A percentile compares a stretch with the other conserved stretches of the same genome.
Evolutionary conservation across 2,888 invertebrate genomes (phyloP).

Genomic region (Notodonta dromedarius): DNA sequence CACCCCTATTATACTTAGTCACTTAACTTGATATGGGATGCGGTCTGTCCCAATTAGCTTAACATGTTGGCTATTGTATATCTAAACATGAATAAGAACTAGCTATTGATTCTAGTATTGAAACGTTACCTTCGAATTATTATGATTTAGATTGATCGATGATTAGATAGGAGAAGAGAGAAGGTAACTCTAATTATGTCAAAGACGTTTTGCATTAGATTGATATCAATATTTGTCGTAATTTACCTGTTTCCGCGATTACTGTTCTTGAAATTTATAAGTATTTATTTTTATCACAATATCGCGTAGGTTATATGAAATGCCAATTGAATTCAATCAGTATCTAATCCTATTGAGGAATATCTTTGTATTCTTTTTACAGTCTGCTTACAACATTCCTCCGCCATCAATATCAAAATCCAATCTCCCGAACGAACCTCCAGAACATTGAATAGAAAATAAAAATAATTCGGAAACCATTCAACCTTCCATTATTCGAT

Average conservation of each 20-base stretch:
- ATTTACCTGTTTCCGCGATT: neutral
- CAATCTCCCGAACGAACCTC: conserved; percentile 1
- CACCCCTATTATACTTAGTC: no score
- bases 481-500: conserved; percentile 22
- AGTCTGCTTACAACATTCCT: neutral
- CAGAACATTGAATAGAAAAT: conserved; percentile 20
- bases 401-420: neutral
- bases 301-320: no score
- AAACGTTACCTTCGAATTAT: no score
- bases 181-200: neutral
- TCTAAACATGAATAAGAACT: no score
- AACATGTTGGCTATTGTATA: no score
- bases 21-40: no score
- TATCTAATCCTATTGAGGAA: no score
- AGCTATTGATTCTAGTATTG: no score
- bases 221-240: neutral
- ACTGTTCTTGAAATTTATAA: neutral
- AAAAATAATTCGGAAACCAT: conserved; percentile 18
- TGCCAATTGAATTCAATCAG: no score
- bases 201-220: neutral
- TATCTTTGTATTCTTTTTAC: no score
- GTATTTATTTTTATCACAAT: no score
- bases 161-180: neutral
- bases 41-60: no score
- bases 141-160: neutral